phyloP scores from a whole-genome alignment of 2,888 invertebrate genomes.

The Chymomyza amoena region DNA sequence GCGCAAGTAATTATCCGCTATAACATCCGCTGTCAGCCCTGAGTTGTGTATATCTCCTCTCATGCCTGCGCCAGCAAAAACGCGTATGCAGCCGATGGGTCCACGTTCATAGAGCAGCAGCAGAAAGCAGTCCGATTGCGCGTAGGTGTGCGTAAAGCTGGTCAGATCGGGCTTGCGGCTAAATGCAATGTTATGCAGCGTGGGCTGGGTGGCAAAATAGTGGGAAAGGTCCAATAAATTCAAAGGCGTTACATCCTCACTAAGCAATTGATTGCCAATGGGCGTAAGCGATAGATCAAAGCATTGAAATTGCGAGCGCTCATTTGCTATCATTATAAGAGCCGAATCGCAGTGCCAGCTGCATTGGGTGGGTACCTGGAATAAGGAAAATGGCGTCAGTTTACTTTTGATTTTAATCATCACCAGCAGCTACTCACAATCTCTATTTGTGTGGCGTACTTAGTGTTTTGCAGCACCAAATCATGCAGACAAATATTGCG shows the following conservation, averaged over 20 bases:
- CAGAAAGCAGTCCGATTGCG: constrained; percentile 80
- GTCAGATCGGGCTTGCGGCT: constrained; percentile 80
- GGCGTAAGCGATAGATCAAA: constrained; percentile 86
- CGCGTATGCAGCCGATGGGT: constrained; percentile 81
- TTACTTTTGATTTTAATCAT: neutral
- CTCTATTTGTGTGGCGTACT: constrained; percentile 85
- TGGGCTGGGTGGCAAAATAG: constrained; percentile 80
- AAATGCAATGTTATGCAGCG: constrained; percentile 82
- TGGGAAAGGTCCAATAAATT: constrained; percentile 83
- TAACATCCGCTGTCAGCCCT: constrained; percentile 81
- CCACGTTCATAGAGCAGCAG: constrained; percentile 83
- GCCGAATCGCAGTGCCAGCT: constrained; percentile 87
- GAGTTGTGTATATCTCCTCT: constrained; percentile 78
- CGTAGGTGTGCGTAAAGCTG: constrained; percentile 73
- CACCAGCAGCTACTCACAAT: constrained; percentile 83
- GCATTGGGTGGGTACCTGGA: constrained; percentile 83
- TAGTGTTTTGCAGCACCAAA: constrained; percentile 86
- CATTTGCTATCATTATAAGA: constrained; percentile 84
- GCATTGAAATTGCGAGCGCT: constrained; percentile 86
- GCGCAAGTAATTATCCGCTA: constrained; percentile 84
- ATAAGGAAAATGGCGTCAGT: constrained; percentile 26
- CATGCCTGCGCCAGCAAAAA: constrained; percentile 80
- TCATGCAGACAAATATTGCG: constrained; percentile 90
- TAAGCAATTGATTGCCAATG: constrained; percentile 83
- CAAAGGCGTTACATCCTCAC: constrained; percentile 83